Base-by-base conservation (phyloP, 2,113 vertebrate genomes). In the Clarias batrachus region DNA sequence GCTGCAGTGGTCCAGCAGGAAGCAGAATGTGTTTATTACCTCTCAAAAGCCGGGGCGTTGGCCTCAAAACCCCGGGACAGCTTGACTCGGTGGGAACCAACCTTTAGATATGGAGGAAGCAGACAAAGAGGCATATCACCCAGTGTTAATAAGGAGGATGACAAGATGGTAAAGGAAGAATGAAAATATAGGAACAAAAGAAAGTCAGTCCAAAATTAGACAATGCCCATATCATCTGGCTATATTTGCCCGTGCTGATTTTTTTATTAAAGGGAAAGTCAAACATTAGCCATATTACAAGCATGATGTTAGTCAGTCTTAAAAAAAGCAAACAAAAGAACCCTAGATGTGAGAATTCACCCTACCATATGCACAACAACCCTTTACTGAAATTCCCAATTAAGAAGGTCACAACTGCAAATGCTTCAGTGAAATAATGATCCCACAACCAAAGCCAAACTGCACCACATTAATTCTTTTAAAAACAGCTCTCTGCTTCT, bases 41-140 rank as follows among this genome's bases (percentile, higher is more conserved):
- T 98, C 92, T 99, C 97, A 93, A 99, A 99, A 79, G 98, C 98
- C 19, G 98, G 98, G 11, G 98, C 98, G 14, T 99, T 99, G 0
- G 97, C 97, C 92, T 99, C 98, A 82, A 99, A 99, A 62, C 98
- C 98, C 78, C 98, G 94, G 63, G 98, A 99, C 94, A 99, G 97
- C 90, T 98, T 97, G 87, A 99, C 98, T 85, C 98, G 97, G 92
- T 99, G 98, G n/a, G 98, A 99, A 87, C 98, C 98, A 74, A 99
- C 98, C 98, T 99, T 87, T 33, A 56, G 90, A 2, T 87, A 59
- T 30, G 52, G 33, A 87, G n/a, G 82, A 56, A 66, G 63, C 9
- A 91, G 19, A 74, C 21, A 77, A 60, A 48, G 21, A 63, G 11
- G 4, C 33, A 62, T 52, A 62, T 60, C 30, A 81, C 27, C 41